Evolutionary conservation across 2,113 vertebrate species (phyloP).

Genomic region (Sciurus niger): DNA sequence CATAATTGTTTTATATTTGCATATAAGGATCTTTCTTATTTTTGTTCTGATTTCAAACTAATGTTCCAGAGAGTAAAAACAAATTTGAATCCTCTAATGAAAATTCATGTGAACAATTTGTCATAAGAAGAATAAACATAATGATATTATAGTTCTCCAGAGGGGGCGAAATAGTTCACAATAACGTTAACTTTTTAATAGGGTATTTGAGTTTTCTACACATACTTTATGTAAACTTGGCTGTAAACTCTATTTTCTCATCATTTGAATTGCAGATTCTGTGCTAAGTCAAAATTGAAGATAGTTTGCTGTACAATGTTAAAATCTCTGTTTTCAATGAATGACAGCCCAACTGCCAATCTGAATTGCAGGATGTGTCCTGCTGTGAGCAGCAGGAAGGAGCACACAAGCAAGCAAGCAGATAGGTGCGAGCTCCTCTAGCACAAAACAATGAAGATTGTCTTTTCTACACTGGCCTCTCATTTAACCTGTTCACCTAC

Average conservation of each 20-base stretch:
- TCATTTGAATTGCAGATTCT: conserved; percentile 62
- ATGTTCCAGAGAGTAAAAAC: conserved; percentile 65
- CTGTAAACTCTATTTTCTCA: conserved; percentile 11
- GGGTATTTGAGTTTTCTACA: conserved; percentile 30
- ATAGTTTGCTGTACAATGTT: neutral
- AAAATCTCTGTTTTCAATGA: neutral
- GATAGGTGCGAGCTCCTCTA: neutral
- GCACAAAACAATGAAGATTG: neutral
- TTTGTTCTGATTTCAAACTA: conserved; percentile 59
- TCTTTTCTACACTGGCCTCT: neutral
- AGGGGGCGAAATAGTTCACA: neutral
- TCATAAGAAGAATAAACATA: conserved; percentile 64
- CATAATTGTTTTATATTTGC: conserved; percentile 71
- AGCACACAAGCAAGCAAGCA: neutral
- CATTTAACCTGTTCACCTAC: neutral
- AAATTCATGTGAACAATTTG: conserved; percentile 67
- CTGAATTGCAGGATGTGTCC: neutral
- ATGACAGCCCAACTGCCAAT: neutral
- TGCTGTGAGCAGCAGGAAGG: neutral
- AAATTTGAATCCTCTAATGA: conserved; percentile 64
- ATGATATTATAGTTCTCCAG: conserved; percentile 25
- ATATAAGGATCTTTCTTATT: conserved; percentile 1
- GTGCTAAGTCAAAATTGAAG: conserved; percentile 32
- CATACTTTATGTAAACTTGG: conserved; percentile 41
- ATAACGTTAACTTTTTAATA: conserved; percentile 38